phyloP scores from a whole-genome alignment of 2,113 vertebrate genomes.

The Acrocephalus kingi region DNA sequence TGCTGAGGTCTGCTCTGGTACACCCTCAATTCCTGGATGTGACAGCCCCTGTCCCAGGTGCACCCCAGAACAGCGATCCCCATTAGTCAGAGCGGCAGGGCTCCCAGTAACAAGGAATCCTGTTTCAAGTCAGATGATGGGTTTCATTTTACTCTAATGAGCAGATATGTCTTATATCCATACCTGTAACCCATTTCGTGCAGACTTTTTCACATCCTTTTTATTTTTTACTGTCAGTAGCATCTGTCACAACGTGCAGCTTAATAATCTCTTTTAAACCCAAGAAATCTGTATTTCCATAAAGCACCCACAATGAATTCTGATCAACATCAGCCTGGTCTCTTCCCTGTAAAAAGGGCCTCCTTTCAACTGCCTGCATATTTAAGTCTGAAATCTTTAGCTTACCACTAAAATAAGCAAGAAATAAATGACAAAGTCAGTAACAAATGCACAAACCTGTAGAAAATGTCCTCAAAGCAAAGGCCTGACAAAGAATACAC shows the following conservation, averaged over 20 bases:
- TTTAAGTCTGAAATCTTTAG: conserved; percentile 3
- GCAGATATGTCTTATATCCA: conserved; percentile 39
- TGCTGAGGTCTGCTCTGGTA: fast-evolving
- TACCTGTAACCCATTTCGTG: conserved; percentile 30
- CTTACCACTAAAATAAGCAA: neutral
- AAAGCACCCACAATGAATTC: conserved; percentile 58
- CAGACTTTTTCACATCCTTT: conserved; percentile 48
- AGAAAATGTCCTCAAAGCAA: conserved; percentile 10
- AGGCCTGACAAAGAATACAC: neutral
- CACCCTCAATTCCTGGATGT: fast-evolving
- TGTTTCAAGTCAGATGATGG: neutral
- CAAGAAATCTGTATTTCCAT: conserved; percentile 64
- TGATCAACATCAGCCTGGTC: conserved; percentile 64
- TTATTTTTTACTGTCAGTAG: conserved; percentile 59
- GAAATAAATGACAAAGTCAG: conserved; percentile 38
- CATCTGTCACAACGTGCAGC: conserved; percentile 62
- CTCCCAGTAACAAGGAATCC: neutral
- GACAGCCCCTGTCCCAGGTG: fast-evolving
- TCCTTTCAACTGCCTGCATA: neutral
- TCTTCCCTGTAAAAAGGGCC: conserved; percentile 24
- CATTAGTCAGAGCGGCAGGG: neutral
- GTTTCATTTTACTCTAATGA: conserved; percentile 10
- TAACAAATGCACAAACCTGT: conserved; percentile 1
- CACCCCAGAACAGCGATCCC: fast-evolving
- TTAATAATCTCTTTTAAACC: conserved; percentile 62